Evolutionary conservation across 2,797 vertebrate species (phyloP), one percentile per base, ranked within the genome.

Genomic region (Avahi laniger): DNA sequence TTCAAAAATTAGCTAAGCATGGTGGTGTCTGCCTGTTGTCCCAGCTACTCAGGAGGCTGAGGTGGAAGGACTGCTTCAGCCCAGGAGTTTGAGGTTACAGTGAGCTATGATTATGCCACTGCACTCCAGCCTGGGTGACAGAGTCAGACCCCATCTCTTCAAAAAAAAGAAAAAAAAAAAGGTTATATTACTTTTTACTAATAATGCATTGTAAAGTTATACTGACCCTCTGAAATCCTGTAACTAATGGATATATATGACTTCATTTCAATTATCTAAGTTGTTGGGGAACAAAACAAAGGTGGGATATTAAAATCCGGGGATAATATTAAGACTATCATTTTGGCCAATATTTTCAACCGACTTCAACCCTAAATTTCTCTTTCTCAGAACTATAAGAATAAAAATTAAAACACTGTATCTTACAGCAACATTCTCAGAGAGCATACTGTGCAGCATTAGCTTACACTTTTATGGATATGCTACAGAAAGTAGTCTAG

Each of bases 211-310:
- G 10, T 41, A 91, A 92, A 57, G 33, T 57, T 82, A 1, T 81
- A 80, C 4, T 13, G 48, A 57, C 65, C 13, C 70, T 80, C 83
- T 92, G 84, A 93, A 89, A 92, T 41, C 11, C 26, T 87, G 54
- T 72, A 38, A 79, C 48, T 65, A 82, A 87, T 78, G 46, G 22
- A 59, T 61, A 87, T 59, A 35, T 18, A 59, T 54, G 57, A 63
- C 57, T 94, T 94, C 43, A 92, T 83, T 82, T 96, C 79, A 91
- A 69, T 78, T 69, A 89, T 38, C 69, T 92, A 83, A 80, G 33
- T 63, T 93, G 87, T n/a, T 84, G 33, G 52, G 24, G 24, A 76
- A 50, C n/a, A 92, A 93, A 95, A 80, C 20, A 17, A 80, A 28
- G 52, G 22, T 80, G 33, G 41, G 59, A 95, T 63, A 73, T 24